phyloP scores from a whole-genome alignment of 1,140 invertebrate species.

The Psilanteris sp. region DNA sequence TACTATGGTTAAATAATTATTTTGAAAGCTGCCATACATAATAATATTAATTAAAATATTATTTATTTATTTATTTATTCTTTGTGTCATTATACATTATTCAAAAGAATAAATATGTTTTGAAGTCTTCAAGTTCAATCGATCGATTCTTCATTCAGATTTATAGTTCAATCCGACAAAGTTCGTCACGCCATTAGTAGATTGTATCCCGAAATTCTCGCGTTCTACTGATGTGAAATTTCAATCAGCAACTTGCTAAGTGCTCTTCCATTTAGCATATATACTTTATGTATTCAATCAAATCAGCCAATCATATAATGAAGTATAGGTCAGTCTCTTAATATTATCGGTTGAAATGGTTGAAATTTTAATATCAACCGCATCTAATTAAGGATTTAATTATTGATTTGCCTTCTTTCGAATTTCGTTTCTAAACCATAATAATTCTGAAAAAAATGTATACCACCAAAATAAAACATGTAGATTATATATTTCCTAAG shows the following conservation, averaged over 20 bases:
- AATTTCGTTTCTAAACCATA: no score
- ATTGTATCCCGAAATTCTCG: conserved; percentile 69
- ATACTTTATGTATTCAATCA: conserved; percentile 34
- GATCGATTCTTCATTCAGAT: conserved; percentile 67
- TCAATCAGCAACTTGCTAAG: conserved; percentile 66
- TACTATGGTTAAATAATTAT: no score
- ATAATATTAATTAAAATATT: no score
- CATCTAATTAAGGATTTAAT: no score
- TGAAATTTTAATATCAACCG: no score
- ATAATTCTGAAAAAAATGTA: no score
- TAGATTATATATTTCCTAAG: conserved; percentile 19
- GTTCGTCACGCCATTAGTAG: conserved; percentile 72
- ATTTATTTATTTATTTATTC: no score
- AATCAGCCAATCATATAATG: conserved; percentile 52
- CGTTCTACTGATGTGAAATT: conserved; percentile 70
- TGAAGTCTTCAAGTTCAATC: conserved; percentile 22
- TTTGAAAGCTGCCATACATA: no score
- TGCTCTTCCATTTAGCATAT: conserved; percentile 67
- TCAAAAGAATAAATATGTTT: no score
- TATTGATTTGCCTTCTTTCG: no score
- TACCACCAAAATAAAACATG: no score
- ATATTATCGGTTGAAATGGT: conserved; percentile 6
- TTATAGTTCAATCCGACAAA: conserved; percentile 62
- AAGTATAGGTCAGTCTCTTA: neutral
- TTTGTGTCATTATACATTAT: no score